Base-by-base conservation (phyloP, 2,888 invertebrate genomes). In the Ennomos fuscantarius region DNA sequence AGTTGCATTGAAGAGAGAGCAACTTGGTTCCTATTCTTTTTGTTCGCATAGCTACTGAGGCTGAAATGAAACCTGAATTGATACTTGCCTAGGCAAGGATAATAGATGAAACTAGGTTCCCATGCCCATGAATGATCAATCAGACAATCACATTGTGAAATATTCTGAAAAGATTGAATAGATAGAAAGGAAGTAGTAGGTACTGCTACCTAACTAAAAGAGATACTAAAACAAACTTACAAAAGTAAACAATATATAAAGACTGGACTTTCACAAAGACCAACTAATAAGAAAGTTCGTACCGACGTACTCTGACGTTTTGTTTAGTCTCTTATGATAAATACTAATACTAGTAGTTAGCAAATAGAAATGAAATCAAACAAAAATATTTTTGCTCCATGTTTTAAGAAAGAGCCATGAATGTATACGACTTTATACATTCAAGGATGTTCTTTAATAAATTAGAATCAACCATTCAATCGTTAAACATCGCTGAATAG, bases 1-100 rank as follows among this genome's bases (percentile, higher is more conserved):
- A 49, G 34, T 44, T 42, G 39, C 43, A 49, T 54, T 55, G 40
- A 43, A 55, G 51, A 47, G 56, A 58, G 44, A 48, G 46, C 44
- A 59, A 39, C 55, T 56, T 46, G 46, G 35, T 44, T 48, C 36
- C 47, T 55, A 43, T 54, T 46, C 44, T 41, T 57, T 52, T 57
- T 50, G 53, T 47, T 50, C 57, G 50, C 63, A 41, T 41, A 47
- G 36, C 39, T 57, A 45, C 58, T 49, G 58, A 45, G 8, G 13
- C 53, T 49, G 41, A 58, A 65, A 67, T 49, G 41, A 58, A 65
- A 67, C 66, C 62, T 61, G 67, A 67, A 63, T 63, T 39, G 11
- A 2, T 34, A 24, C 52, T 37, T 34, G 41, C 49, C 58, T 59
- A 59, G 53, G 46, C 53, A 41, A 53, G 36, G 44, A 54, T 53